Evolutionary conservation across 2,888 invertebrate species (phyloP).

Genomic region (Synanthedon vespiformis): DNA sequence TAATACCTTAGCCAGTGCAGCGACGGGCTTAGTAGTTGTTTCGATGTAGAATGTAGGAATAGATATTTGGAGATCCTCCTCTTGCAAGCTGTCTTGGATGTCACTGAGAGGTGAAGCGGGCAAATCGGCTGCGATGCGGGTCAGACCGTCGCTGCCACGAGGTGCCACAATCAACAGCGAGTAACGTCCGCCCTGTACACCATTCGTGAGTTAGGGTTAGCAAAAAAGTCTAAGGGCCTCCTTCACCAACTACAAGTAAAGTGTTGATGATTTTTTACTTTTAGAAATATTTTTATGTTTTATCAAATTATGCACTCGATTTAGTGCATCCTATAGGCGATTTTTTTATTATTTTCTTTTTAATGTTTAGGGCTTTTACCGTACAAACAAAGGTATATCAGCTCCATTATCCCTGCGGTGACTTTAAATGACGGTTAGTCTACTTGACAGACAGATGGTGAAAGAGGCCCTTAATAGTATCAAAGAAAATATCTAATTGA

Average conservation of each 20-base stretch:
- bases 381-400: too few species aligned
- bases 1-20: conserved; percentile 67
- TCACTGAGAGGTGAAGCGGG: conserved; percentile 55
- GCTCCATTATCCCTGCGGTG: too few species aligned
- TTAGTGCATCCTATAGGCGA: too few species aligned
- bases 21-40: conserved; percentile 73
- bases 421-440: too few species aligned
- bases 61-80: conserved; percentile 59
- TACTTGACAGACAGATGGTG: too few species aligned
- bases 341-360: too few species aligned
- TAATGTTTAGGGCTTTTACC: too few species aligned
- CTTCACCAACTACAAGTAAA: too few species aligned
- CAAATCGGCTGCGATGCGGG: conserved; percentile 64
- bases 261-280: too few species aligned
- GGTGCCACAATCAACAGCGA: conserved; percentile 71
- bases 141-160: conserved; percentile 68
- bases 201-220: not conserved
- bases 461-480: too few species aligned
- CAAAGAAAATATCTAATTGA: not conserved
- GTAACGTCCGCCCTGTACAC: conserved; percentile 68
- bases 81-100: conserved; percentile 48
- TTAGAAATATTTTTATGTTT: too few species aligned
- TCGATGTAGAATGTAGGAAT: conserved; percentile 74
- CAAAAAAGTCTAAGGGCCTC: conserved; percentile 2
- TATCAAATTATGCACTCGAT: too few species aligned